Evolutionary conservation across 2,797 vertebrate genomes (phyloP).

Genomic region (Pyrrhura leucotis): DNA sequence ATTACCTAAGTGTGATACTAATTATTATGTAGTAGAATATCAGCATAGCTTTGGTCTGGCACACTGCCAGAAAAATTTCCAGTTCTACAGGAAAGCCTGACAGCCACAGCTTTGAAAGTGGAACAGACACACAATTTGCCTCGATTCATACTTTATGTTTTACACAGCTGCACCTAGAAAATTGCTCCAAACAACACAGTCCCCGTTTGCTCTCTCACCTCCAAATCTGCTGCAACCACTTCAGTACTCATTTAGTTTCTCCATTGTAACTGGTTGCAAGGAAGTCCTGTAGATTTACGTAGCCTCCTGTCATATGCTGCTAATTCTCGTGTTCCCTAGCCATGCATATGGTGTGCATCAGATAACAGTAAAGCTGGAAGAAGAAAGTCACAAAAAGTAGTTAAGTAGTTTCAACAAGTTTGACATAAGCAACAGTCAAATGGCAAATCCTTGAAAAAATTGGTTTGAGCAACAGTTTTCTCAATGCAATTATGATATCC

Average conservation of each 20-base stretch:
- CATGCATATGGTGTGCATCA: not conserved
- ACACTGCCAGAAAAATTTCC: not conserved
- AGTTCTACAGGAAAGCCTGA: not conserved
- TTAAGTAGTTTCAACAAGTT: not conserved
- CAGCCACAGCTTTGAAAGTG: not conserved
- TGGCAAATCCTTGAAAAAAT: not conserved
- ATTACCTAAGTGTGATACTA: not conserved
- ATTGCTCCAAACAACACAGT: not conserved
- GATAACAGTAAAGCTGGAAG: not conserved
- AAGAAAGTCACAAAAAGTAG: not conserved
- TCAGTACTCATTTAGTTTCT: not conserved
- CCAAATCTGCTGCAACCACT: not conserved
- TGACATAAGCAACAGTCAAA: not conserved
- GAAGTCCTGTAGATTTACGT: not conserved
- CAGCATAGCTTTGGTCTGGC: not conserved
- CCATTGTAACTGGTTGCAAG: not conserved
- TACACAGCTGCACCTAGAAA: not conserved
- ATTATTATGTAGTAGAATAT: not conserved
- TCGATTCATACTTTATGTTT: not conserved
- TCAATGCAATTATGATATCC: not conserved
- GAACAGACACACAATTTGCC: not conserved
- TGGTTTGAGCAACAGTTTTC: not conserved
- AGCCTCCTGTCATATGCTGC: not conserved
- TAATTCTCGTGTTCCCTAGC: not conserved
- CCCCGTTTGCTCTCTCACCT: not conserved